Evolutionary conservation across 2,797 vertebrate species (phyloP).

Genomic region (Chaunax sp.): DNA sequence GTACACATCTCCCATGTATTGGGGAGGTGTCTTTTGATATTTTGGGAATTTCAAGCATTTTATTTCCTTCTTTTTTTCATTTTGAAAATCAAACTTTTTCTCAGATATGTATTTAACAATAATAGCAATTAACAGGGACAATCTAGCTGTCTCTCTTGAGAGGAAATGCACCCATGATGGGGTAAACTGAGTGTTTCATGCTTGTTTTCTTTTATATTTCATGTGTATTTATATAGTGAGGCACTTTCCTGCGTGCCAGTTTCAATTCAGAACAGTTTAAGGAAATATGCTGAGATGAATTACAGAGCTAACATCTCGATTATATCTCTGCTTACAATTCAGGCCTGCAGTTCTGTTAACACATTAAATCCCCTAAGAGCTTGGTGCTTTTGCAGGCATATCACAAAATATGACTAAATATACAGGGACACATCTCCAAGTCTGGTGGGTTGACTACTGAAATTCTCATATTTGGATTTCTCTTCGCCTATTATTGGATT

Average conservation of each 20-base stretch:
- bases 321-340: neutral
- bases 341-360: constrained; percentile 9
- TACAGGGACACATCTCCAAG: neutral
- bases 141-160: too few relatives aligned
- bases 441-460: neutral
- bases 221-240: neutral
- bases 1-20: too few relatives aligned
- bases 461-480: neutral
- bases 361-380: neutral
- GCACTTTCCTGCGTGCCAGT: neutral
- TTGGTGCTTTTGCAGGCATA: neutral
- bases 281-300: constrained; percentile 2
- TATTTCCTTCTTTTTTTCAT: too few relatives aligned
- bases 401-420: constrained; percentile 7
- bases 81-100: too few relatives aligned
- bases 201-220: neutral
- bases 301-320: neutral
- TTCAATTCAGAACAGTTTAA: neutral
- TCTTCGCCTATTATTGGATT: constrained; percentile 3
- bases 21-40: too few relatives aligned
- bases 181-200: neutral
- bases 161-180: too few relatives aligned
- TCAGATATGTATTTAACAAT: too few relatives aligned
- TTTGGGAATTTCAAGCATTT: too few relatives aligned
- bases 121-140: too few relatives aligned